Percentiles rank a stretch among this genome's conserved stretches.
Conservation (phyloP, 2,113 vertebrate genomes). For the Brachirus orientalis region DNA sequence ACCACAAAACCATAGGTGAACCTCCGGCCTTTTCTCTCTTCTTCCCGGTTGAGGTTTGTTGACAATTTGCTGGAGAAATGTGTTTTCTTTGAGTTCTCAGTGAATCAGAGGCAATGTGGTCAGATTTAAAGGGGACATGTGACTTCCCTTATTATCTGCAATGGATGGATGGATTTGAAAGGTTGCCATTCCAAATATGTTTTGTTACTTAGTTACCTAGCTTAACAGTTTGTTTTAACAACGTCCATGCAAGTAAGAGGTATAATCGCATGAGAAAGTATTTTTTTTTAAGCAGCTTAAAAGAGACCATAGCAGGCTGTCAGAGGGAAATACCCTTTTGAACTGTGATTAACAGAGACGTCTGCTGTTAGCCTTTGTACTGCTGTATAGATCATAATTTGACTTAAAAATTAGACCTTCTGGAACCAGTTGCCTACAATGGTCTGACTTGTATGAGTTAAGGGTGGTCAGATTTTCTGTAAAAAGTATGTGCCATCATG, state of each 20-base stretch:
- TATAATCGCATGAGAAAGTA: neutral
- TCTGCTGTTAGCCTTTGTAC: too few species aligned
- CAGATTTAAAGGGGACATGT: neutral
- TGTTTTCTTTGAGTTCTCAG: neutral
- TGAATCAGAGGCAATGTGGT: neutral
- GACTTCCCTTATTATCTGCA: neutral
- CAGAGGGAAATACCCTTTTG: too few species aligned
- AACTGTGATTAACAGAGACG: too few species aligned
- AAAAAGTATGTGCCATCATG: too few species aligned
- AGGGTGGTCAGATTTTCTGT: too few species aligned
- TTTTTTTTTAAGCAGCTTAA: neutral
- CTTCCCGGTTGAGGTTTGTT: slow-evolving; percentile 5
- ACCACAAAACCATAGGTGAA: slow-evolving; percentile 26
- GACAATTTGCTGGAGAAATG: neutral
- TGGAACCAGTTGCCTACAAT: too few species aligned
- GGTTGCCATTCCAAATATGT: neutral
- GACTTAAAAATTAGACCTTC: too few species aligned
- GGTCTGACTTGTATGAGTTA: too few species aligned
- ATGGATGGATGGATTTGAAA: neutral
- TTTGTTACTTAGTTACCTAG: neutral
- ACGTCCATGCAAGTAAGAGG: neutral
- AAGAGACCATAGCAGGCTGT: too few species aligned
- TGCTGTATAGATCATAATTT: too few species aligned
- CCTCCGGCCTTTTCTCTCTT: neutral
- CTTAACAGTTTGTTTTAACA: neutral